Evolutionary conservation across 2,888 invertebrate genomes (phyloP), one percentile per base, ranked within the genome.

Genomic region (Agonopterix arenella): DNA sequence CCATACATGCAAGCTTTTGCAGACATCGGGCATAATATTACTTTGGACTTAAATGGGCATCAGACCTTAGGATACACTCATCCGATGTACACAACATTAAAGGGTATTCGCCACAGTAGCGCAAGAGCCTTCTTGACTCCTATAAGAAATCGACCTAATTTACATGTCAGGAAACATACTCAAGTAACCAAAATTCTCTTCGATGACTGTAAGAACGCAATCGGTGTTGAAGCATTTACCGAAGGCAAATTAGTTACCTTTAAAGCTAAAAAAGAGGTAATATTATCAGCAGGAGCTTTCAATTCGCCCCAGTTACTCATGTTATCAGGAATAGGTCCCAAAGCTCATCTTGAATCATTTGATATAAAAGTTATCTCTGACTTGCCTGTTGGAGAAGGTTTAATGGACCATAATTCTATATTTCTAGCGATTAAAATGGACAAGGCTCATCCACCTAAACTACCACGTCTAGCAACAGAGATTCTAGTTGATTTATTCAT

Each of bases 311-410:
- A 90, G 55, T 66, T 91, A 48, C 68, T 91, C 1, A 84, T 90
- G 80, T 62, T 89, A 18, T 91, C 90, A 8, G 90, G 91, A 1
- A 73, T 91, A 11, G 90, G 90, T 0, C 88, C 88, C 0, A 70
- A 60, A 52, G 54, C 67, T 8, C 78, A 88, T 47, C 59, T 90
- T 1, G 51, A 64, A 36, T 60, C 70, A 8, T 63, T 75, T 9
- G 73, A 75, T 8, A 86, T 90, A 13, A 51, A 73, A 1, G 67
- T 76, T 2, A 38, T 85, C 7, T 51, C 70, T 41, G 75, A 90
- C 56, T 66, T 85, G 10, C 70, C 80, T 0, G 90, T 90, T 0
- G 91, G 90, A 0, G 59, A 76, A 52, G 90, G 90, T 64, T 74
- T 91, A 36, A 90, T 90, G 63, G 90, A 91, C 56, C 91, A 91